These are phyloP conservation scores for Nyctibius bracteatus DNA, from an alignment of 2,113 vertebrate genomes.

Conservation along the genomic window DNA sequence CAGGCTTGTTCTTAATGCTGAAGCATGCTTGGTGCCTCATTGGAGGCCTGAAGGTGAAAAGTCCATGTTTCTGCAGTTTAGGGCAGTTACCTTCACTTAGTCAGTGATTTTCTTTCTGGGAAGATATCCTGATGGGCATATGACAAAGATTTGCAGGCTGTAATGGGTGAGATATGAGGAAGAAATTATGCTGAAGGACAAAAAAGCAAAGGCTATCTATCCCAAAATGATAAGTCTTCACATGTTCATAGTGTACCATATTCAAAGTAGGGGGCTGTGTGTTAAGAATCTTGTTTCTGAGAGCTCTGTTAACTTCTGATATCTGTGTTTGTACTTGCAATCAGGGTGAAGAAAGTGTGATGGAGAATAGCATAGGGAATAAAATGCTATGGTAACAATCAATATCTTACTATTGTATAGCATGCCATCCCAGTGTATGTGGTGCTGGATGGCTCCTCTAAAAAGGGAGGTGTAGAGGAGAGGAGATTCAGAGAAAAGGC, in stretches of 20 bases:
- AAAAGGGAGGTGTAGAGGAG: background rate
- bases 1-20: background rate
- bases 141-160: background rate
- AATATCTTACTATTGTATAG: background rate
- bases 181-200: background rate
- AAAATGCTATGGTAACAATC: background rate
- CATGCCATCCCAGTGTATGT: background rate
- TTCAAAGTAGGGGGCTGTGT: background rate
- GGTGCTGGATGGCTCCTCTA: background rate
- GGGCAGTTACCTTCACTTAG: background rate
- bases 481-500: background rate
- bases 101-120: background rate
- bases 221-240: background rate
- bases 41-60: background rate
- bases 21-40: background rate
- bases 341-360: background rate
- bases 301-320: background rate
- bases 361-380: background rate
- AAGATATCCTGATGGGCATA: background rate
- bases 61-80: background rate
- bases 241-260: background rate
- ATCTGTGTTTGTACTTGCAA: background rate
- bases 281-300: background rate
- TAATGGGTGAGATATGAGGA: background rate
- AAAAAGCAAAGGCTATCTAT: background rate